Evolutionary conservation across 2,797 vertebrate species (phyloP), one percentile per base, ranked within the genome.

Genomic region (Poeciliopsis turneri): DNA sequence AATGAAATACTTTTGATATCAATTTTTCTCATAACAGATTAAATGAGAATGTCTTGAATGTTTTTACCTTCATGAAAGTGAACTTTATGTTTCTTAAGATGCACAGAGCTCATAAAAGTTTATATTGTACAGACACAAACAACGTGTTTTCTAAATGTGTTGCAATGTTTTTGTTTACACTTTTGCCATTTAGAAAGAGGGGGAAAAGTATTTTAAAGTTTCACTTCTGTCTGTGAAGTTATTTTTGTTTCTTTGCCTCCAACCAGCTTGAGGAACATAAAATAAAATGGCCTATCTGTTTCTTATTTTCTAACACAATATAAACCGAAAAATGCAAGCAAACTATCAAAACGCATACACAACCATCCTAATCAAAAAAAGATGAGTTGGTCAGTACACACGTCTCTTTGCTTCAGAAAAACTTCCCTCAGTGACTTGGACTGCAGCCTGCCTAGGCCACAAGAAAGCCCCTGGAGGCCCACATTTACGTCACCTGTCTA

Each of bases 381-480:
- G 61, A 88, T 30, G 53, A 28, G 55, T 59, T 61, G 77, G 82
- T 72, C 75, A 75, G 30, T 66, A 59, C 68, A 79, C 43, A 69
- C 47, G 78, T 66, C 61, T 75, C 72, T 66, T 51, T 39, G 15
- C 72, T 51, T 11, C 47, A 68, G 53, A 66, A 61, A 66, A 80
- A 74, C 59, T 75, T 53, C 53, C 55, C 36, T 83, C 55, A 45
- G 33, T 84, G 70, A 33, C 76, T 81, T 64, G 61, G 79, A 64
- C 77, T 78, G 75, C 77, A 57, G 74, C 79, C 76, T 82, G 61
- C 79, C 72, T 61, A 36, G 77, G 81, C 89, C 80, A 80, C 76
- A 79, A 84, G 87, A 86, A 78, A 79, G 83, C 74, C 76, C 81
- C 78, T 69, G 59, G 79, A 89, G 90, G 73, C 72, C 9, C 33